Conservation (phyloP, 2,797 vertebrate species). For the Typhlichthys eigenmanni region DNA sequence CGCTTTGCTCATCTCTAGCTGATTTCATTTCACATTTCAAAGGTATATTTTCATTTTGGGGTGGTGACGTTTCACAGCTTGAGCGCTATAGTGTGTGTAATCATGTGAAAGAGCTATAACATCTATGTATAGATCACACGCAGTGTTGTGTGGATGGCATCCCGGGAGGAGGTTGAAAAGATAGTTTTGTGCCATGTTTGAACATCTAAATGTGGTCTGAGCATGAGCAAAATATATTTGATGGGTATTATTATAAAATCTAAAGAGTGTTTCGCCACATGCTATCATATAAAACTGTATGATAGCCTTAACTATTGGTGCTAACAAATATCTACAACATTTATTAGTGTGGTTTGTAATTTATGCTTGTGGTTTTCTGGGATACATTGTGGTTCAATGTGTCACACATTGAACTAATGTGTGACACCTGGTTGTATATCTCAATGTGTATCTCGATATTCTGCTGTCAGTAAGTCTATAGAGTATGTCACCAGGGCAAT, state of each 20-base stretch:
- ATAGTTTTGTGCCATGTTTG: background rate
- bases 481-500: too few relatives aligned
- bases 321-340: too few relatives aligned
- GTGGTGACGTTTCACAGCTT: background rate
- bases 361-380: too few relatives aligned
- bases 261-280: too few relatives aligned
- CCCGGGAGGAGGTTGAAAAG: background rate
- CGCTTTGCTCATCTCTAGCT: background rate
- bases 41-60: background rate
- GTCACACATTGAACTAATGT: too few relatives aligned
- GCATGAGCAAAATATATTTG: too few relatives aligned
- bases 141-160: background rate
- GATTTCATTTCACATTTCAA: background rate
- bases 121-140: constrained; percentile 1
- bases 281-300: background rate
- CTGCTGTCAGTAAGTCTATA: too few relatives aligned
- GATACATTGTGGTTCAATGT: too few relatives aligned
- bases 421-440: too few relatives aligned
- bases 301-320: background rate
- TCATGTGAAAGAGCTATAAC: constrained; percentile 2
- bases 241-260: too few relatives aligned
- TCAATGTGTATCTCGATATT: too few relatives aligned
- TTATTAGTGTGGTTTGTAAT: too few relatives aligned
- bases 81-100: background rate
- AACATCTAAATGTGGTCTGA: constrained; percentile 1